These are phyloP conservation scores for Sogatella furcifera DNA, from an alignment of 1,140 invertebrate species.

Conservation along the genomic window DNA sequence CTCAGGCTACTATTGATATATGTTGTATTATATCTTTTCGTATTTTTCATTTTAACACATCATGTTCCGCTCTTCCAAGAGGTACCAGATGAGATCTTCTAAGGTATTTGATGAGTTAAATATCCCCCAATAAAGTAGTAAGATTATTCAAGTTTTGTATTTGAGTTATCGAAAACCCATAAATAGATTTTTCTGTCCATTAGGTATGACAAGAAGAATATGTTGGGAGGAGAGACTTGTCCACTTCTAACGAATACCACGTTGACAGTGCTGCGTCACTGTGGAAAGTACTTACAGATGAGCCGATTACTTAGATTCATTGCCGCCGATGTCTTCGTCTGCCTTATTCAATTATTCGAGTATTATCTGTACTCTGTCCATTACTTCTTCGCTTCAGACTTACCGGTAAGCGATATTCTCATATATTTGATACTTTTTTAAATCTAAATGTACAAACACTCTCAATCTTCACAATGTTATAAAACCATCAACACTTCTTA, in stretches of 20 bases:
- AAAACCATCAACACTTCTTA: too few species aligned
- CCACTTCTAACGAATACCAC: slow-evolving; percentile 85
- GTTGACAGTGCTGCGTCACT: slow-evolving; percentile 80
- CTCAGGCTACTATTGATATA: too few species aligned
- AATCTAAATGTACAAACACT: too few species aligned
- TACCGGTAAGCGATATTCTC: slow-evolving; percentile 38
- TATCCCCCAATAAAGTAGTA: too few species aligned
- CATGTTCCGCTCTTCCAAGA: too few species aligned
- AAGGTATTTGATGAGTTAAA: too few species aligned
- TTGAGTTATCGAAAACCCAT: too few species aligned
- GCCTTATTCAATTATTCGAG: slow-evolving; percentile 90
- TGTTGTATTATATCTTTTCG: too few species aligned
- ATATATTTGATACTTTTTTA: too few species aligned
- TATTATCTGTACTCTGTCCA: slow-evolving; percentile 89
- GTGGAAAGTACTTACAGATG: slow-evolving; percentile 90
- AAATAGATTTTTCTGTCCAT: not conserved
- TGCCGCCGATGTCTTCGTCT: slow-evolving; percentile 78
- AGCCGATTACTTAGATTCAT: slow-evolving; percentile 83
- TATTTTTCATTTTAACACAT: too few species aligned
- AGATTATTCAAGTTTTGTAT: not conserved
- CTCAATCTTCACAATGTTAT: too few species aligned
- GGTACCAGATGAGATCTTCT: too few species aligned
- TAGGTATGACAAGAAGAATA: not conserved
- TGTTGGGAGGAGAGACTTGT: slow-evolving; percentile 5
- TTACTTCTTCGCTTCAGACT: slow-evolving; percentile 73